phyloP scores from a whole-genome alignment of 2,888 invertebrate genomes.

The Microchrysa polita region DNA sequence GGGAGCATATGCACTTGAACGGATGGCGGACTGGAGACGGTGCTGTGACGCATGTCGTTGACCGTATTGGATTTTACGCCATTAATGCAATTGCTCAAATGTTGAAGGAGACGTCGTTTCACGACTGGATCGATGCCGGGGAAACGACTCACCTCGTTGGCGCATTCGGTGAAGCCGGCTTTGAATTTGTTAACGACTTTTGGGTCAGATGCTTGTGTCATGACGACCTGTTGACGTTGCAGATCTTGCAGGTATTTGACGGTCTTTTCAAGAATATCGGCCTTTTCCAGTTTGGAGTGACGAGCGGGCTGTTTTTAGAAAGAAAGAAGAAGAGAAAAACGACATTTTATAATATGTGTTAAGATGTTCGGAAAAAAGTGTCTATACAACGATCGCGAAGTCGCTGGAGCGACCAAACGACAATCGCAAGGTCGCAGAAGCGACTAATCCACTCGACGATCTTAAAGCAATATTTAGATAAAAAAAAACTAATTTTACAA shows the following conservation, averaged over 20 bases:
- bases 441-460: too few relatives aligned
- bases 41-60: conserved; percentile 54
- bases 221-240: conserved; percentile 85
- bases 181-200: conserved; percentile 85
- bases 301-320: conserved; percentile 90
- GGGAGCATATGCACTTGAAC: conserved; percentile 71
- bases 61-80: conserved; percentile 63
- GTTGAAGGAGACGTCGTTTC: conserved; percentile 78
- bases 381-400: too few relatives aligned
- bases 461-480: too few relatives aligned
- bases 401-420: too few relatives aligned
- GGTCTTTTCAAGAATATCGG: conserved; percentile 94
- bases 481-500: too few relatives aligned
- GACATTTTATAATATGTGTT: background rate
- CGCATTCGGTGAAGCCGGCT: conserved; percentile 89
- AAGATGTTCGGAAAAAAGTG: too few relatives aligned
- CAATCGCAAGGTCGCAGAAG: too few relatives aligned
- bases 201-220: conserved; percentile 85
- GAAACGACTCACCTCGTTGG: conserved; percentile 80
- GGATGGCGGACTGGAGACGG: conserved; percentile 58
- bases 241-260: conserved; percentile 91
- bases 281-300: conserved; percentile 95
- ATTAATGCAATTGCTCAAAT: conserved; percentile 76
- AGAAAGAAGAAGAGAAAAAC: conserved; percentile 57
- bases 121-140: conserved; percentile 78